These are phyloP conservation scores for Myotis vivesi DNA, from an alignment of 2,797 vertebrate genomes.

Conservation along the genomic window DNA sequence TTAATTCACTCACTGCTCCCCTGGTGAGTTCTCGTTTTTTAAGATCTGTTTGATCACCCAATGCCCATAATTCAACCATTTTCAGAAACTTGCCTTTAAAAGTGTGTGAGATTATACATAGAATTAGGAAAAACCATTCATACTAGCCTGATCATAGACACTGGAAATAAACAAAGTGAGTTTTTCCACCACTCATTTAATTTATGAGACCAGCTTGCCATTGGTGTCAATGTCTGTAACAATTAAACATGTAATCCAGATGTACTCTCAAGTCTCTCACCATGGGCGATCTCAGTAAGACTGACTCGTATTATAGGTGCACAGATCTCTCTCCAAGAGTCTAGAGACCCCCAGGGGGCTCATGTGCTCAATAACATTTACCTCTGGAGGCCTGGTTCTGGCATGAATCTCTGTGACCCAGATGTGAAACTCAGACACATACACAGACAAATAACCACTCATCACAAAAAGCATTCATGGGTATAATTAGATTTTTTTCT, in stretches of 20 bases:
- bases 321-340: background rate
- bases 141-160: background rate
- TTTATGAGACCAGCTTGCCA: conserved; percentile 23
- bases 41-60: background rate
- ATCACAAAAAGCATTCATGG: conserved; percentile 62
- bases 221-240: background rate
- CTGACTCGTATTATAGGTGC: background rate
- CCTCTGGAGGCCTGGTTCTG: conserved; percentile 21
- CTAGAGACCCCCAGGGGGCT: background rate
- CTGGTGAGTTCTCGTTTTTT: background rate
- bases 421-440: conserved; percentile 58
- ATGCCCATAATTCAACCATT: background rate
- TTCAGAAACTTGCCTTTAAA: background rate
- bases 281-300: background rate
- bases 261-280: background rate
- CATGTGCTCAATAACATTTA: background rate
- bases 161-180: background rate
- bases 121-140: background rate
- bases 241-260: conserved; percentile 13
- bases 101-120: background rate
- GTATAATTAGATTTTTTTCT: conserved; percentile 72
- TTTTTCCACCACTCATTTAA: conserved; percentile 16
- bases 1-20: background rate
- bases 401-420: conserved; percentile 57
- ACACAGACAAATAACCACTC: conserved; percentile 54